Evolutionary conservation across 1,140 invertebrate species (phyloP).

Genomic region (Neodiprion virginianus): DNA sequence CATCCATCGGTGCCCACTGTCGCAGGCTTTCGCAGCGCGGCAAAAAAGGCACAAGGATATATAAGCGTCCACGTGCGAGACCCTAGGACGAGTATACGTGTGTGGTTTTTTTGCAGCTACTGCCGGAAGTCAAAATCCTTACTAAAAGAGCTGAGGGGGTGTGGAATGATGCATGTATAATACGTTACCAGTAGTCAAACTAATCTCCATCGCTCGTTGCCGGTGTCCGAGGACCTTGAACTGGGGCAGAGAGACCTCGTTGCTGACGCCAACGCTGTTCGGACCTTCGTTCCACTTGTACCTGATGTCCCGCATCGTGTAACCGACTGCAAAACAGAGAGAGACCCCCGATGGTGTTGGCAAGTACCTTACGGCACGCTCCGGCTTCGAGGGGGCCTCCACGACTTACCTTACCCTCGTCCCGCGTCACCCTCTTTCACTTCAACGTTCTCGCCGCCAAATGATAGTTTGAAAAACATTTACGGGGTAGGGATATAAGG

Average conservation of each 20-base stretch:
- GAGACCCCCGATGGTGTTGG: slow-evolving; percentile 71
- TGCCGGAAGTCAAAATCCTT: no score
- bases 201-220: slow-evolving; percentile 89
- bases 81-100: neutral
- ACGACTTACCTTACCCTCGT: slow-evolving; percentile 51
- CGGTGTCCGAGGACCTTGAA: slow-evolving; percentile 92
- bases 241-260: slow-evolving; percentile 92
- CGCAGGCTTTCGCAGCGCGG: neutral
- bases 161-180: slow-evolving; percentile 41
- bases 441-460: neutral
- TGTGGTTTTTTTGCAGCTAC: no score
- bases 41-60: neutral
- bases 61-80: neutral
- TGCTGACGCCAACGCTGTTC: slow-evolving; percentile 89
- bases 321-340: slow-evolving; percentile 87
- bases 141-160: neutral
- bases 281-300: slow-evolving; percentile 95
- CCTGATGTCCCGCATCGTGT: slow-evolving; percentile 95
- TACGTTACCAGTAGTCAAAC: slow-evolving; percentile 88
- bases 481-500: neutral
- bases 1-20: no score
- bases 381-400: slow-evolving; percentile 59
- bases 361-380: slow-evolving; percentile 68
- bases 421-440: neutral
- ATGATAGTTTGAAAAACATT: neutral